phyloP scores from a whole-genome alignment of 1,140 invertebrate species.

The Nephotettix cincticeps region DNA sequence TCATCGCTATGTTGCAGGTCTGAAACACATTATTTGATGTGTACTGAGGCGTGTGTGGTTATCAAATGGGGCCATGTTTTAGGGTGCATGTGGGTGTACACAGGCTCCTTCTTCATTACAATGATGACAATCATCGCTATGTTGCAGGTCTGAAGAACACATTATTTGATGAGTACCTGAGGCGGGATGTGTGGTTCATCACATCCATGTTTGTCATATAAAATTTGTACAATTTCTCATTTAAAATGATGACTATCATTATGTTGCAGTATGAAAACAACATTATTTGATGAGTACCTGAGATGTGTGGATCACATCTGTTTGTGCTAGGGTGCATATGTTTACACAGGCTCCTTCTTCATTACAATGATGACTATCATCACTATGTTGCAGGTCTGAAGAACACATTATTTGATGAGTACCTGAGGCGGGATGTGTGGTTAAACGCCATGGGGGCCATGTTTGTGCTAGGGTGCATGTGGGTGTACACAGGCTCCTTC shows the following conservation, averaged over 20 bases:
- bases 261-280: constrained; percentile 68
- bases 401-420: constrained; percentile 81
- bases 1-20: no score
- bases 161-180: constrained; percentile 80
- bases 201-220: constrained; percentile 68
- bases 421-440: constrained; percentile 76
- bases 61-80: no score
- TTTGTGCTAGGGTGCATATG: constrained; percentile 82
- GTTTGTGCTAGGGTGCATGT: constrained; percentile 86
- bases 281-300: constrained; percentile 81
- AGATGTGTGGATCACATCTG: constrained; percentile 74
- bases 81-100: no score
- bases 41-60: no score
- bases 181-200: constrained; percentile 79
- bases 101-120: no score
- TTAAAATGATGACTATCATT: no score
- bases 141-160: constrained; percentile 71
- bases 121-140: no score
- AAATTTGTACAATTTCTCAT: no score
- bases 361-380: constrained; percentile 82
- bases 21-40: no score
- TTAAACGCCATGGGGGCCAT: constrained; percentile 69
- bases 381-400: constrained; percentile 74
- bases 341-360: constrained; percentile 85
- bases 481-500: constrained; percentile 84